These are phyloP conservation scores for Helicoverpa armigera DNA, from an alignment of 1,140 invertebrate species.

Conservation along the genomic window DNA sequence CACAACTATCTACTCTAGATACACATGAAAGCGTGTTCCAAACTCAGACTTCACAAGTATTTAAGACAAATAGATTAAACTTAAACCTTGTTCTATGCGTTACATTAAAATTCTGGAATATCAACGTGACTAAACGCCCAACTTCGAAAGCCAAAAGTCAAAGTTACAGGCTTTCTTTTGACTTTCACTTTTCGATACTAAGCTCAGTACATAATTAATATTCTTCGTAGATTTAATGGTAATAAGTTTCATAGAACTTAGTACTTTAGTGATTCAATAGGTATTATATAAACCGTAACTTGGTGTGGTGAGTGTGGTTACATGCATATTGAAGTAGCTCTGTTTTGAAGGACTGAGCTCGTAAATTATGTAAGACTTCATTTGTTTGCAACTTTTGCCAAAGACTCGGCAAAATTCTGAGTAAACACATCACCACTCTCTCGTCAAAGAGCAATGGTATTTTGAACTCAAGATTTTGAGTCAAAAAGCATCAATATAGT, in stretches of 20 bases:
- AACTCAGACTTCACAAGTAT: too few species aligned
- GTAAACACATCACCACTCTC: too few species aligned
- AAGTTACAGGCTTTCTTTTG: slow-evolving; percentile 17
- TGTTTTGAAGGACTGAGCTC: slow-evolving; percentile 4
- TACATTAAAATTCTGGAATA: background rate
- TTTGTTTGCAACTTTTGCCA: background rate
- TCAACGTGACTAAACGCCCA: background rate
- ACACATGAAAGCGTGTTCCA: too few species aligned
- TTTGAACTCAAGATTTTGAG: too few species aligned
- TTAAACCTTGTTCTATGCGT: too few species aligned
- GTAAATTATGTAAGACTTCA: background rate
- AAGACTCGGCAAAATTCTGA: background rate
- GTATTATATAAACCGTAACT: background rate
- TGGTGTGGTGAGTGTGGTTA: background rate
- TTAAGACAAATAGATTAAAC: too few species aligned
- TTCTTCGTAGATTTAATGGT: slow-evolving; percentile 7
- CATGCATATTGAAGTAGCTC: slow-evolving; percentile 18
- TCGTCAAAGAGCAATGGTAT: too few species aligned
- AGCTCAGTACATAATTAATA: slow-evolving; percentile 26
- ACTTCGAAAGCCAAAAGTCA: slow-evolving; percentile 16
- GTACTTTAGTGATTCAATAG: background rate
- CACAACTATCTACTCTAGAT: too few species aligned
- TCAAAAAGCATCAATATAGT: too few species aligned
- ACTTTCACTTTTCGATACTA: slow-evolving; percentile 28
- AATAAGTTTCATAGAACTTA: background rate